Percentiles rank a stretch among this genome's conserved stretches.
phyloP scores from a whole-genome alignment of 2,888 invertebrate species.

The Augochlorella aurata region DNA sequence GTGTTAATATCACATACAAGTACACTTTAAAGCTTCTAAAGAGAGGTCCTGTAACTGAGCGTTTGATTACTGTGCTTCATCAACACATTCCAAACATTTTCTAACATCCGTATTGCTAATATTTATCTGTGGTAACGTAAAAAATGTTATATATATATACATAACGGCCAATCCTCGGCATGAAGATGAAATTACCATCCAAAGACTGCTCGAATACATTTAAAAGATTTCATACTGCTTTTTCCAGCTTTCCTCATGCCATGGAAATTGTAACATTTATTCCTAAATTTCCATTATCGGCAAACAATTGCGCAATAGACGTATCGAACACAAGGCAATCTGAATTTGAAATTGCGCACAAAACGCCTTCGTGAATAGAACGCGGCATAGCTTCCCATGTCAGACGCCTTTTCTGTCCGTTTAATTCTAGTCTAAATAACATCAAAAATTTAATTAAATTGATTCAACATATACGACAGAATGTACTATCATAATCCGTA shows the following conservation, averaged over 20 bases:
- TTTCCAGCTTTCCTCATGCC: slow-evolving; percentile 84
- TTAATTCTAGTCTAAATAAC: slow-evolving; percentile 92
- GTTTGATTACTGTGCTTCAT: slow-evolving; percentile 52
- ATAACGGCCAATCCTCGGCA: slow-evolving; percentile 58
- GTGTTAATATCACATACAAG: slow-evolving; percentile 67
- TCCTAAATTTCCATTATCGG: slow-evolving; percentile 99
- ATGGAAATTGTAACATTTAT: slow-evolving; percentile 99
- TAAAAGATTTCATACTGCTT: slow-evolving; percentile 61
- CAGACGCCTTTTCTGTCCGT: slow-evolving; percentile 95
- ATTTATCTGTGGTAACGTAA: slow-evolving; percentile 68
- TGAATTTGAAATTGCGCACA: slow-evolving; percentile 97
- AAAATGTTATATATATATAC: slow-evolving; percentile 49
- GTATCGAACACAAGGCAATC: slow-evolving; percentile 99
- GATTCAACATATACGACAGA: background rate
- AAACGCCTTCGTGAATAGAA: slow-evolving; percentile 99
- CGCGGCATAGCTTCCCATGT: slow-evolving; percentile 99
- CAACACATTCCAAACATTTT: slow-evolving; percentile 60
- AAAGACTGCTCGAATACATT: slow-evolving; percentile 59
- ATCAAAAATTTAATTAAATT: slow-evolving; percentile 27
- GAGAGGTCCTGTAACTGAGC: slow-evolving; percentile 55
- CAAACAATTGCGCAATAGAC: slow-evolving; percentile 98
- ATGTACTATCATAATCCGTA: background rate
- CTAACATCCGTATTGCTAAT: slow-evolving; percentile 66
- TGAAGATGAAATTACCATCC: slow-evolving; percentile 34
- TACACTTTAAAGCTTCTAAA: slow-evolving; percentile 68